phyloP scores from a whole-genome alignment of 64 coral and sea anemone species.

The Porites australiensis region DNA sequence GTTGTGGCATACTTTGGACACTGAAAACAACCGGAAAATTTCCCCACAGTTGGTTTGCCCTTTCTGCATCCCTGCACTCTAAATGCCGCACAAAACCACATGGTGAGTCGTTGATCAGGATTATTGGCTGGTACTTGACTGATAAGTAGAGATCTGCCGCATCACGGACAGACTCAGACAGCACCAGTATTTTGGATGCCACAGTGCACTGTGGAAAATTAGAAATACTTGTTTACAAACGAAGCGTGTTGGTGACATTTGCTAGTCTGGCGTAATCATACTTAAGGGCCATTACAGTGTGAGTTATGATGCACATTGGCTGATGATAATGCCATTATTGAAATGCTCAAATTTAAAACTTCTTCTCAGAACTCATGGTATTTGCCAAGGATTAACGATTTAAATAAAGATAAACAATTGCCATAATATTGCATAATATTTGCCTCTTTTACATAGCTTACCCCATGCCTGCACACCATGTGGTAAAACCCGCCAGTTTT shows the following conservation, averaged over 20 bases:
- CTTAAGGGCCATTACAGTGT: too few relatives aligned
- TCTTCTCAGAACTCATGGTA: too few relatives aligned
- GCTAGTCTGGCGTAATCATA: too few relatives aligned
- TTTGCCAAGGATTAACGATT: too few relatives aligned
- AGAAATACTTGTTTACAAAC: neutral
- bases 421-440: too few relatives aligned
- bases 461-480: slow-evolving; percentile 18
- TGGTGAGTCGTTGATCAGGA: slow-evolving; percentile 14
- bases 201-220: slow-evolving; percentile 16
- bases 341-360: too few relatives aligned
- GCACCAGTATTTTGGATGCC: slow-evolving; percentile 6
- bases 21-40: slow-evolving; percentile 29
- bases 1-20: neutral
- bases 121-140: slow-evolving; percentile 24
- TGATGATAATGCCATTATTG: too few relatives aligned
- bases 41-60: slow-evolving; percentile 14
- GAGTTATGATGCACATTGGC: too few relatives aligned
- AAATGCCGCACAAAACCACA: slow-evolving; percentile 19
- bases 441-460: neutral
- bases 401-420: too few relatives aligned
- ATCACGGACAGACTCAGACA: slow-evolving; percentile 39
- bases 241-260: too few relatives aligned
- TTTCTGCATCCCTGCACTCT: neutral
- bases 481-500: slow-evolving; percentile 25
- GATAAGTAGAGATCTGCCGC: slow-evolving; percentile 33